Evolutionary conservation across 2,113 vertebrate genomes (phyloP).

Genomic region (Reinhardtius hippoglossoides): DNA sequence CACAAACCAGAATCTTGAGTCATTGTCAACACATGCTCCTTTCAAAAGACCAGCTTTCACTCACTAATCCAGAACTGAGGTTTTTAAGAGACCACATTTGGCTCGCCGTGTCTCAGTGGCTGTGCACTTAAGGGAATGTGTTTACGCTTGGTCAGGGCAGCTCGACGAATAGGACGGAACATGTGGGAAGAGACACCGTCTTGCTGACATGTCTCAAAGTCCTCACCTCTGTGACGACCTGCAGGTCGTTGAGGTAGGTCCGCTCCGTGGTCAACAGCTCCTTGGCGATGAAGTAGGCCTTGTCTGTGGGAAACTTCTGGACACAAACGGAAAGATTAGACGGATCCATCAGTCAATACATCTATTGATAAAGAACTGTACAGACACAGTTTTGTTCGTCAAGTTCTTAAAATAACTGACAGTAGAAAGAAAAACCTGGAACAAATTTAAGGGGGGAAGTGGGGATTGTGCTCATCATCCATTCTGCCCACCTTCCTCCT

Average conservation of each 20-base stretch:
- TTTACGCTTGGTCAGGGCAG: too few relatives aligned
- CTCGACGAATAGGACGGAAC: neutral
- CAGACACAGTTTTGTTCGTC: too few relatives aligned
- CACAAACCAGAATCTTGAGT: slow-evolving; percentile 12
- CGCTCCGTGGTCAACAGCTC: slow-evolving; percentile 92
- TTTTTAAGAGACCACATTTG: slow-evolving; percentile 4
- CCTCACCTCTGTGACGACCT: slow-evolving; percentile 91
- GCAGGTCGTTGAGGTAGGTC: slow-evolving; percentile 95
- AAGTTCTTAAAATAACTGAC: too few relatives aligned
- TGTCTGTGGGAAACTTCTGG: slow-evolving; percentile 93
- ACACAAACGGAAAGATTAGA: slow-evolving; percentile 64
- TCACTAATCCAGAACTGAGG: neutral
- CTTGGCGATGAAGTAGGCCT: slow-evolving; percentile 96
- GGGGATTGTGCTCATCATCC: too few relatives aligned
- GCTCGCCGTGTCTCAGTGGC: neutral
- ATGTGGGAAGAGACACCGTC: neutral
- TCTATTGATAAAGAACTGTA: too few relatives aligned
- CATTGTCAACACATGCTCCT: slow-evolving; percentile 15
- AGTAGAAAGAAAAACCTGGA: too few relatives aligned
- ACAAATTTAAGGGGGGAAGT: too few relatives aligned
- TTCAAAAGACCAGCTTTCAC: slow-evolving; percentile 7
- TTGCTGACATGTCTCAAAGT: neutral
- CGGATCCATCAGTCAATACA: neutral
- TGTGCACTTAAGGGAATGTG: neutral
- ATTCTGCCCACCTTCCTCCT: slow-evolving; percentile 87